phyloP scores from a whole-genome alignment of 2,888 invertebrate genomes.

The Protodeltote pygarga region DNA sequence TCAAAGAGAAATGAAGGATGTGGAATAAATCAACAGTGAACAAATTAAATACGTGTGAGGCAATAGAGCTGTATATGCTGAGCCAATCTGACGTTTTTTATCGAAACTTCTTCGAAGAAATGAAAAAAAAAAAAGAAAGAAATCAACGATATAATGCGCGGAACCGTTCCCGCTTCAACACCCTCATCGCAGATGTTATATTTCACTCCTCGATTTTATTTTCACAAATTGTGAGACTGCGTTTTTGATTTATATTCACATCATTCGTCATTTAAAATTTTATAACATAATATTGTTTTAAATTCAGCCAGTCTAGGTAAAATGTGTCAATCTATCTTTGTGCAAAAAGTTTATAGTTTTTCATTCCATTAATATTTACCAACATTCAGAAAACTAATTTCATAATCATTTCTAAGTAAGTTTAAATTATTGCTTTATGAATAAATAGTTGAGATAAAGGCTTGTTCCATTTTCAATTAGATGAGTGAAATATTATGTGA shows the following conservation, averaged over 20 bases:
- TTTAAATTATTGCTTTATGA: no score
- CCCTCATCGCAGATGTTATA: conserved; percentile 61
- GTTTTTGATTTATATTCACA: conserved; percentile 42
- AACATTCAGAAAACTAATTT: no score
- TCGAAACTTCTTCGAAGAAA: conserved; percentile 64
- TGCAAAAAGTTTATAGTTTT: neutral
- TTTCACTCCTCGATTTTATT: conserved; percentile 56
- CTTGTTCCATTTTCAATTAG: neutral
- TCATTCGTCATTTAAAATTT: conserved; percentile 19
- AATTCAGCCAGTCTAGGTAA: neutral
- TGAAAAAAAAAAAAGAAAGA: conserved; percentile 56
- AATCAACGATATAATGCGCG: conserved; percentile 58
- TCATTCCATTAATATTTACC: no score
- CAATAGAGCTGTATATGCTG: conserved; percentile 66
- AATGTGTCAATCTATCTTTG: conserved; percentile 5
- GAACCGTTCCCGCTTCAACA: conserved; percentile 53
- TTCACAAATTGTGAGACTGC: conserved; percentile 36
- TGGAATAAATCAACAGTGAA: conserved; percentile 76
- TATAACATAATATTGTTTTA: conserved; percentile 11
- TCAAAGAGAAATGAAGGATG: conserved; percentile 71
- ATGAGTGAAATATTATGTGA: neutral
- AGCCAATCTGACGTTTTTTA: conserved; percentile 63
- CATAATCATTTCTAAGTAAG: neutral
- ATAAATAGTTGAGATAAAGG: no score
- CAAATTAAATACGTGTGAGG: conserved; percentile 77